These are phyloP conservation scores for Drosophila kikkawai DNA, from an alignment of 1,140 invertebrate genomes.

Conservation along the genomic window DNA sequence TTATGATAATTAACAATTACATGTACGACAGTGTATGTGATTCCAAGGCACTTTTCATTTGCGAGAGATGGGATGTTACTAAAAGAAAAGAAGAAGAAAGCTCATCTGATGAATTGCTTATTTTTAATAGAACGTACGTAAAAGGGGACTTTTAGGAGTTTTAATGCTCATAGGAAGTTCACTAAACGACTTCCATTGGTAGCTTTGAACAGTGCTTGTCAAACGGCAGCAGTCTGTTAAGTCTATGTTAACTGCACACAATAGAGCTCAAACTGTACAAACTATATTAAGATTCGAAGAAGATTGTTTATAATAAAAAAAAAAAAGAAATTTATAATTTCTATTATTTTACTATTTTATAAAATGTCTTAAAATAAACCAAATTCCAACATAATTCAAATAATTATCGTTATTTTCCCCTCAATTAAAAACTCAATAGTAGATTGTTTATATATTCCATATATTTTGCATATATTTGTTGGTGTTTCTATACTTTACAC, in stretches of 20 bases:
- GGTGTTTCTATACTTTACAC: constrained; percentile 46
- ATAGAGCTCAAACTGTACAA: too few species aligned
- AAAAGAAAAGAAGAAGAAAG: too few species aligned
- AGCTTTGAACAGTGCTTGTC: not conserved
- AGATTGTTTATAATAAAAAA: not conserved
- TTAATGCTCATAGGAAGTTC: not conserved
- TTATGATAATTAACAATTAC: not conserved
- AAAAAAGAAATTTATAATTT: not conserved
- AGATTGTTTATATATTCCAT: constrained; percentile 44
- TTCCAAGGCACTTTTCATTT: not conserved
- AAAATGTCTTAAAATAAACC: not conserved
- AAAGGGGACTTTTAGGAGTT: not conserved
- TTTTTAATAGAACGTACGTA: too few species aligned
- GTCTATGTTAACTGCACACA: not conserved
- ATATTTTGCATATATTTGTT: constrained; percentile 55
- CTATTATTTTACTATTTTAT: too few species aligned
- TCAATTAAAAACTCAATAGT: not conserved
- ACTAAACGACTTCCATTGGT: not conserved
- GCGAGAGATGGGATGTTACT: not conserved
- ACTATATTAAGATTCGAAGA: not conserved
- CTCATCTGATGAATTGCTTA: not conserved
- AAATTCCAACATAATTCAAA: not conserved
- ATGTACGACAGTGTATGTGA: not conserved
- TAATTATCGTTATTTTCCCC: not conserved
- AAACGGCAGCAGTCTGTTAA: not conserved